Evolutionary conservation across 2,797 vertebrate genomes (phyloP).

Genomic region (Falco biarmicus): DNA sequence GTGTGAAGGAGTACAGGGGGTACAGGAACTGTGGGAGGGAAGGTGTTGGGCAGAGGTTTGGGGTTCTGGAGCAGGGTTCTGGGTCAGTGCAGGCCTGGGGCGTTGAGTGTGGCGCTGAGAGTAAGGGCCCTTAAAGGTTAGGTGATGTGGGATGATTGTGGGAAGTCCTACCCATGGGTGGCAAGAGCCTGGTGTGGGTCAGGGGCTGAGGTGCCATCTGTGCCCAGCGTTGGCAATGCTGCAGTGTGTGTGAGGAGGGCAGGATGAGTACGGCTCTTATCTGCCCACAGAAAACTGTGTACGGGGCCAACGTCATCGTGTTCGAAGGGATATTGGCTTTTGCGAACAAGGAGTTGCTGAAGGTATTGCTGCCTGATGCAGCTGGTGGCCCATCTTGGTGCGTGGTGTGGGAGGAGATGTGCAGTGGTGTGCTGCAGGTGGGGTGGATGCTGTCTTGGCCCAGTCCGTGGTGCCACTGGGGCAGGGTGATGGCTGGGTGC

Average conservation of each 20-base stretch:
- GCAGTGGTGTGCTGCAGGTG: not conserved
- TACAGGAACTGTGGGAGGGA: rapidly evolving
- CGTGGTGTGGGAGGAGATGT: rapidly evolving
- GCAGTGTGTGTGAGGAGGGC: rapidly evolving
- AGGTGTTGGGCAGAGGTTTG: not conserved
- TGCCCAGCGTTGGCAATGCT: rapidly evolving
- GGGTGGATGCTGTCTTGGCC: not conserved
- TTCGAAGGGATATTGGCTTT: conserved; percentile 92
- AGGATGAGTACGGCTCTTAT: not conserved
- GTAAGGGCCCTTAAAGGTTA: no score
- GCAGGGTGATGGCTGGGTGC: not conserved
- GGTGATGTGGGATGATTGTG: rapidly evolving
- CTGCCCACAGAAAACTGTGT: conserved; percentile 86
- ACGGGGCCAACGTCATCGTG: conserved; percentile 92
- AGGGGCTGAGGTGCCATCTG: not conserved
- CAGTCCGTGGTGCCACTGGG: not conserved
- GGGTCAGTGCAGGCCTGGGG: not conserved
- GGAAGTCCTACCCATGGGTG: not conserved
- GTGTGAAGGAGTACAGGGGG: rapidly evolving
- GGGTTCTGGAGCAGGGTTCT: not conserved
- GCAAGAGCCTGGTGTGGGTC: rapidly evolving
- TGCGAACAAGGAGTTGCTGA: conserved; percentile 91
- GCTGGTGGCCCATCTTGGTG: not conserved
- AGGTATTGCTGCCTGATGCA: conserved; percentile 76
- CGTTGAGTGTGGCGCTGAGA: not conserved